Base-by-base conservation (phyloP, 2,113 vertebrate genomes). In the Cinclus cinclus region DNA sequence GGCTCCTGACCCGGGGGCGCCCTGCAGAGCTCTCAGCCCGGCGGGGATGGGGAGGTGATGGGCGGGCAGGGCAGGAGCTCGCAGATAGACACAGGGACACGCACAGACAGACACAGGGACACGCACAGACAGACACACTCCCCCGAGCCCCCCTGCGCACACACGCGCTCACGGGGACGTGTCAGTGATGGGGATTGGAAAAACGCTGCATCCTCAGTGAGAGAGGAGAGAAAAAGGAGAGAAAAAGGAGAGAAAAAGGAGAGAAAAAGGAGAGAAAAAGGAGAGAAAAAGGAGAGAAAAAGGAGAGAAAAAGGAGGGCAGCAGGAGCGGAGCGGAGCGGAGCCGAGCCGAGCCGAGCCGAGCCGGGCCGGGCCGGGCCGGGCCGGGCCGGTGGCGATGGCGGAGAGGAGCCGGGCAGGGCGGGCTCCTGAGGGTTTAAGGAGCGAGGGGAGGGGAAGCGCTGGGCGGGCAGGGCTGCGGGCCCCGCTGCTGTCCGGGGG, bases 221-320 rank as follows among this genome's bases (percentile, higher is more conserved):
- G 53, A 27, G 23, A 27, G 52, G 18, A 5, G 41, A 10, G 5
- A 4, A 7, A 37, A 37, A 37, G 35, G 12, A 39, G 16, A 49
- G 2, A 6, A 4, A 13, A 18, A 5, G 2, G 3, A 20, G 14
- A 37, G 12, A 21, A 28, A 8, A 21, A 11, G 6, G 7, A 16
- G 8, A 35, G 23, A 7, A 30, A 14, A 19, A 31, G 28, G 22
- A 31, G 39, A 63, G 37, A 7, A 31, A 13, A 24, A 42, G 27
- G 12, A 8, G 17, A 47, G 10, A 22, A 47, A 11, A 22, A 47
- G 46, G 46, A 21, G 25, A 56, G 27, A 50, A 42, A 15, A 42
- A 42, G 42, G 42, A 42, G 42, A 42, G 42, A 15, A 42, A 15
- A 42, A 42, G 42, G 42, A 42, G 42, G 15, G 42, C 62, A 41